Base-by-base conservation (phyloP, 1,140 invertebrate genomes). In the Asobara japonica region DNA sequence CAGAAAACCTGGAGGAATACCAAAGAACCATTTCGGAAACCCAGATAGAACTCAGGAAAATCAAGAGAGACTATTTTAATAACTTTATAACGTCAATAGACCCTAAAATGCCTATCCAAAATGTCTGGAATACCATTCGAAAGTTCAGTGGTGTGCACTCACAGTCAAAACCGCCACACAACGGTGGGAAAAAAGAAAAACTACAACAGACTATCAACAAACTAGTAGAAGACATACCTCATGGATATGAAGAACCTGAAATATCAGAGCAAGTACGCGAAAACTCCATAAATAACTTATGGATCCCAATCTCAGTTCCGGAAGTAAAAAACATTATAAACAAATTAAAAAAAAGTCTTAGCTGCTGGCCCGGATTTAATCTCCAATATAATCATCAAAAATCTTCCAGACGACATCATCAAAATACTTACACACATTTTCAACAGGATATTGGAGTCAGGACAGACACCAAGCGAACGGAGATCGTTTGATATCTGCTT, bases 311-410 rank as follows among this genome's bases (percentile, higher is more conserved):
- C 45, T 27, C 64, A 1, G n/a, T 18, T 0, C 18, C 31, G 20
- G 74, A 77, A 64, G 3, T 74, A 6, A 11, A n/a, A 7, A 1
- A 3, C 1, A 65, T 69, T 10, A 27, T 74, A 20, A 33, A 29
- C 4, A 64, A 64, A 11, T 29, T 71, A 0, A 75, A 76, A 51
- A 8, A 3, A 0, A n/a, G 60, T 66, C 61, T 73, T 72, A 16
- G 64, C 76, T 0, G 38, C 76, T 0, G 77, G 74, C 0, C 61
- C 73, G 8, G 78, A 80, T 31, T 11, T 65, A 8, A 76, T 80
- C 2, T 48, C 69, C 0, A 69, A 75, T 36, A 31, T 60, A 30
- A 60, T 68, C 0, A 29, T 80, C 0, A 66, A 69, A 41, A 64
- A 74, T 1, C 13, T 77, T 1, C 62, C 69, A 10, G 30, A 66